Conservation (phyloP, 1,140 invertebrate genomes). For the Hypsibius dujardini region DNA sequence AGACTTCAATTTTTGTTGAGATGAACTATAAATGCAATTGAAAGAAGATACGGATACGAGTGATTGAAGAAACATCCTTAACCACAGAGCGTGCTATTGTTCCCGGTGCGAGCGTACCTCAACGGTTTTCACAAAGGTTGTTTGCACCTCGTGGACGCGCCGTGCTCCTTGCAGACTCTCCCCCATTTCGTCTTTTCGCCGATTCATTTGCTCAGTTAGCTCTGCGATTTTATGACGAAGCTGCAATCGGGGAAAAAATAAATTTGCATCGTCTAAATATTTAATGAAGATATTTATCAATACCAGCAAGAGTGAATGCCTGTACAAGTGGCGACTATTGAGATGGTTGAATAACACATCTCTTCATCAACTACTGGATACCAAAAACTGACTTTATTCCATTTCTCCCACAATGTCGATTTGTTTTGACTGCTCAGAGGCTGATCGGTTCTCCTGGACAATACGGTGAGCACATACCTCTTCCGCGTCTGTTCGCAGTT, state of each 20-base stretch:
- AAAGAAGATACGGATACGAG: background rate
- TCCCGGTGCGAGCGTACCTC: background rate
- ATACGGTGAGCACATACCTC: background rate
- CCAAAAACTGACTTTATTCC: no score
- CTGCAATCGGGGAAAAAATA: background rate
- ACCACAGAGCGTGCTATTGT: no score
- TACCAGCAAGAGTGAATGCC: no score
- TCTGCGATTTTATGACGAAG: slow-evolving; percentile 7
- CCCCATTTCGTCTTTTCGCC: slow-evolving; percentile 7
- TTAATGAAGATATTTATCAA: background rate
- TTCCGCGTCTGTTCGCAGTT: background rate
- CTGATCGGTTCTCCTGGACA: background rate
- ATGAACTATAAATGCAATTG: background rate
- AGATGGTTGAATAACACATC: no score
- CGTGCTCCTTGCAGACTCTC: slow-evolving; percentile 11
- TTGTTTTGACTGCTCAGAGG: no score
- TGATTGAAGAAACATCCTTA: background rate
- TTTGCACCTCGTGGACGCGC: background rate
- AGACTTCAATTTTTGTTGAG: background rate
- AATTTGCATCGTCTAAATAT: background rate
- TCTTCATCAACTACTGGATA: no score
- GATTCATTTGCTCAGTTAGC: slow-evolving; percentile 1
- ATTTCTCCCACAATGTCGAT: no score
- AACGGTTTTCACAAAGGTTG: background rate
- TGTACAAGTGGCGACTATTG: no score